phyloP scores from a whole-genome alignment of 1,140 invertebrate species.

The Mizuhopecten yessoensis region DNA sequence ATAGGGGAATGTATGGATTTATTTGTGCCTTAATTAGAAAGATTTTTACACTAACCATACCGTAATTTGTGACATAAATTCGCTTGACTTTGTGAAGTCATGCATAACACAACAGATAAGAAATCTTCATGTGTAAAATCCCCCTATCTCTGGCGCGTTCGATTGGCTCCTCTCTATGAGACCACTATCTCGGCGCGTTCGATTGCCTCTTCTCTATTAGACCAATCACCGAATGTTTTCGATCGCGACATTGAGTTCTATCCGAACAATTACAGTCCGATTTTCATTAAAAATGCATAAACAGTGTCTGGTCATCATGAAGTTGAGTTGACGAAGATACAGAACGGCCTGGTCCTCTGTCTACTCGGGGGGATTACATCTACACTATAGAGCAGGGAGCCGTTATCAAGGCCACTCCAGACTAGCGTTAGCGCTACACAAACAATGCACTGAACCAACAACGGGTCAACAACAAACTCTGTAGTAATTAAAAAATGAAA shows the following conservation, averaged over 20 bases:
- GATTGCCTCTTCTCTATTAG: not conserved
- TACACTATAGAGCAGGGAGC: not conserved
- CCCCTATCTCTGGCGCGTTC: conserved; percentile 21
- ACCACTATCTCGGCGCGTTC: conserved; percentile 30
- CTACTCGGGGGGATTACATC: not conserved
- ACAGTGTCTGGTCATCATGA: not conserved
- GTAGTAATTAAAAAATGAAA: no score
- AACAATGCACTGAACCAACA: no score
- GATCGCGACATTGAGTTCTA: not conserved
- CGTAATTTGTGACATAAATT: conserved; percentile 4
- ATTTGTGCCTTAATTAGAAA: not conserved
- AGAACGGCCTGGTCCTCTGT: not conserved
- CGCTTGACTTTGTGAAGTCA: not conserved
- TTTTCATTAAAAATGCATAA: not conserved
- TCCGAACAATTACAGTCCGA: not conserved
- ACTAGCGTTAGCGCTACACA: no score
- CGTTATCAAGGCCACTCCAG: not conserved
- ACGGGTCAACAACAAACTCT: no score
- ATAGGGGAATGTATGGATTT: not conserved
- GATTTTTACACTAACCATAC: not conserved
- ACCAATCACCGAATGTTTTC: not conserved
- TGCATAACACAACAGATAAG: not conserved
- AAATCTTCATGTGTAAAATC: not conserved
- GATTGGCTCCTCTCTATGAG: not conserved
- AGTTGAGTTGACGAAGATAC: not conserved